Base-by-base conservation (phyloP, 2,113 vertebrate genomes). In the Zosterops lateralis region DNA sequence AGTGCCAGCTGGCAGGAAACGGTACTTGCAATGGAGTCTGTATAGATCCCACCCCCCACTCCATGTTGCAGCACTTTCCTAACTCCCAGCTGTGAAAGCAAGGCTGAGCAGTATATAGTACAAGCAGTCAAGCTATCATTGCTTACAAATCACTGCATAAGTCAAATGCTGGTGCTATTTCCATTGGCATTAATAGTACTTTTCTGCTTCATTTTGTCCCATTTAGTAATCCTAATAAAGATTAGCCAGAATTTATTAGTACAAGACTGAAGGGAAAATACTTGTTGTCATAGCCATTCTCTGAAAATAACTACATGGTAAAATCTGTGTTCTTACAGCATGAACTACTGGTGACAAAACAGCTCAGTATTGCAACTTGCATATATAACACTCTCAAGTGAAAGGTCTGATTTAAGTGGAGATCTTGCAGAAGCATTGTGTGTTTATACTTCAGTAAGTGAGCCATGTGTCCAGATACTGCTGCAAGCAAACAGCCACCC, bases 181-280 rank as follows among this genome's bases (percentile, higher is more conserved):
- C 38, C 31, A 21, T 10, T 85, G 64, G 29, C 31, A 42, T 82
- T 93, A 95, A 47, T 26, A 75, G 40, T 44, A 74, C 34, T 81
- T 92, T 85, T 72, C 76, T 79, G 68, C 45, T 84, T 86, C 71
- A 44, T 87, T 90, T 94, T 91, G 48, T 87, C 67, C 81, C 54
- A 40, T 66, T 90, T 75, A 89, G 56, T 77, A 90, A 90, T 56
- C 45, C 38, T 72, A 76, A 72, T 48, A 82, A 44, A 92, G 42
- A 90, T 90, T 75, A 92, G 36, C 24, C 57, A 87, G 57, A 89
- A 77, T 81, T 92, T 62, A 80, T 64, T 84, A 61, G 21, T 44
- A 61, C 38, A 75, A 90, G 10, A 72, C n/a, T 61, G 36, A 93
- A 80, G 45, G 29, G 45, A 87, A 93, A 93, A 89, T 31, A 76